These are phyloP conservation scores for Aradophagus sp. DNA, from an alignment of 1,140 invertebrate species.

Conservation along the genomic window DNA sequence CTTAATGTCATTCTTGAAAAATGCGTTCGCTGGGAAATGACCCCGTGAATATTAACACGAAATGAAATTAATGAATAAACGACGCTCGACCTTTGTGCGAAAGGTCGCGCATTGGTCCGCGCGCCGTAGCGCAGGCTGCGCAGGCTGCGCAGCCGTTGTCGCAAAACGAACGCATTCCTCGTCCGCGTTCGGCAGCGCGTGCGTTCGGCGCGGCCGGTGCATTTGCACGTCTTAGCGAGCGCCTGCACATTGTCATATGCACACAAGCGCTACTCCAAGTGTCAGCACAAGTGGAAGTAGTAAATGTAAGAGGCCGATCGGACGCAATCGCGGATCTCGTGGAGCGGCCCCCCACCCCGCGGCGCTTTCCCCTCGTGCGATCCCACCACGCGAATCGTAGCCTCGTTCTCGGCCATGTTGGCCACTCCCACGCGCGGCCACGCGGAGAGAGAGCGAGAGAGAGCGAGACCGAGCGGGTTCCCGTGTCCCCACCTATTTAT, in stretches of 20 bases:
- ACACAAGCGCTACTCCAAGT: constrained; percentile 30
- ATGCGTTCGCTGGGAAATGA: too few relatives aligned
- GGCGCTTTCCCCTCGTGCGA: constrained; percentile 61
- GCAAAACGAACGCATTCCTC: constrained; percentile 10
- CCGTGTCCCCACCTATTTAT: constrained; percentile 31
- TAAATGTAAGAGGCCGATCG: constrained; percentile 50
- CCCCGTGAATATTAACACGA: too few relatives aligned
- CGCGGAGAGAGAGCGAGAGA: constrained; percentile 8
- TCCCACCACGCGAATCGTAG: constrained; percentile 59
- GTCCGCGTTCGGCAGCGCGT: constrained; percentile 10
- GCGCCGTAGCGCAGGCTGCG: too few relatives aligned
- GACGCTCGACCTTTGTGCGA: too few relatives aligned
- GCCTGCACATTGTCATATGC: constrained; percentile 42
- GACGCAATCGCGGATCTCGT: constrained; percentile 49
- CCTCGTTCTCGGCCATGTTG: constrained; percentile 69
- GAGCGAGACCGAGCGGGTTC: background rate
- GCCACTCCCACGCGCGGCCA: constrained; percentile 64
- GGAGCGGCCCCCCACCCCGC: constrained; percentile 24
- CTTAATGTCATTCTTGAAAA: too few relatives aligned
- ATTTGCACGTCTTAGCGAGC: constrained; percentile 42
- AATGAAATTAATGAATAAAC: too few relatives aligned
- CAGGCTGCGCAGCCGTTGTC: too few relatives aligned
- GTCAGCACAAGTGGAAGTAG: constrained; percentile 45
- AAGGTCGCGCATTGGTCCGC: too few relatives aligned
- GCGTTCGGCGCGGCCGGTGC: constrained; percentile 23